These are phyloP conservation scores for Holothuria scabra DNA, from an alignment of 53 echinoderm and acorn worm species.

Conservation along the genomic window DNA sequence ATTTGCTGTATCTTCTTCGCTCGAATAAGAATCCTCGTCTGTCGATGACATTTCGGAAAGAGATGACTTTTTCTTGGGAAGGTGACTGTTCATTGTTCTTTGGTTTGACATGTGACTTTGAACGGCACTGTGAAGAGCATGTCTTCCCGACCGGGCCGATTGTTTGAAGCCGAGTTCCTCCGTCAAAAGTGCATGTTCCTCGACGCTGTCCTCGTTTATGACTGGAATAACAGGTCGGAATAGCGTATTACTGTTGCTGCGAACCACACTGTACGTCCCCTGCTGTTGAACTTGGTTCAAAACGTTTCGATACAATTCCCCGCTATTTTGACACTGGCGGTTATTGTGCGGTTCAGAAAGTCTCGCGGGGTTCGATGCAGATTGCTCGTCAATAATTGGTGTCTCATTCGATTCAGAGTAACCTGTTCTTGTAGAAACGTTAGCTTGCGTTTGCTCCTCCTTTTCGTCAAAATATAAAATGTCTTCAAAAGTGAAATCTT, in stretches of 20 bases:
- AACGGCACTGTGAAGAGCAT: neutral
- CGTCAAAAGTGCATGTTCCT: neutral
- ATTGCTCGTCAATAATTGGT: too few species aligned
- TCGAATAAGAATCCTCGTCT: slow-evolving; percentile 7
- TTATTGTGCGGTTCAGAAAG: too few species aligned
- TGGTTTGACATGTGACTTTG: neutral
- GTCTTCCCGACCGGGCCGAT: too few species aligned
- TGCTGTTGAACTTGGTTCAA: slow-evolving; percentile 3
- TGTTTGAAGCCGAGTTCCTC: neutral
- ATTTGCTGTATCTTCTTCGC: slow-evolving; percentile 5
- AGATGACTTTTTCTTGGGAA: neutral
- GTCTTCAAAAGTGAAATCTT: slow-evolving; percentile 12
- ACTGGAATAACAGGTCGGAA: slow-evolving; percentile 29
- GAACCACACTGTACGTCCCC: neutral
- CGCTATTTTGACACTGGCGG: neutral
- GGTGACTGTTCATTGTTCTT: neutral
- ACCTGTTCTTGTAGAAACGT: too few species aligned
- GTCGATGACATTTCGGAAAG: slow-evolving; percentile 18
- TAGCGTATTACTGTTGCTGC: neutral
- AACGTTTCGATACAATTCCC: neutral
- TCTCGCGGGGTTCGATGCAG: too few species aligned
- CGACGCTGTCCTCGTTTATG: slow-evolving; percentile 17
- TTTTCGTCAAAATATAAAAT: neutral
- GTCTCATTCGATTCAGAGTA: too few species aligned
- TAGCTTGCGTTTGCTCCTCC: too few species aligned